A percentile compares a stretch with the other conserved stretches of the same genome.
Conservation (phyloP, 2,888 invertebrate genomes). For the Panzeria rudis region DNA sequence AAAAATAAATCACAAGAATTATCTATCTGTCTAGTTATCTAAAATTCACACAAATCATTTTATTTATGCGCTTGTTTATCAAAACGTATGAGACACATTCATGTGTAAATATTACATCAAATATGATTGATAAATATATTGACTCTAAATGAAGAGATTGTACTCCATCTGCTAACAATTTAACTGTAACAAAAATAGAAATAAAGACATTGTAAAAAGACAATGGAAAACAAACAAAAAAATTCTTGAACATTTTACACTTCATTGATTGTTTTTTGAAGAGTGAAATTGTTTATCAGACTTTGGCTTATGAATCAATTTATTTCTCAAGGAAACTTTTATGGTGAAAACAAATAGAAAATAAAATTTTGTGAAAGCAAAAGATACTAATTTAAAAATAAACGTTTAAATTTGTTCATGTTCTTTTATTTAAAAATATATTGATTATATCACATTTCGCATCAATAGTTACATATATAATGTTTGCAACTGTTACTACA, state of each 20-base stretch:
- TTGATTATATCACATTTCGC: too few species aligned
- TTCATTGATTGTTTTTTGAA: slow-evolving; percentile 66
- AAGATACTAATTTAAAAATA: background rate
- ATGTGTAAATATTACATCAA: background rate
- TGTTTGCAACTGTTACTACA: too few species aligned
- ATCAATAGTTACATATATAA: too few species aligned
- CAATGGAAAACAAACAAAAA: background rate
- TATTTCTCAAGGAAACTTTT: background rate
- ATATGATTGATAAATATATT: slow-evolving; percentile 16
- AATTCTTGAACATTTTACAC: slow-evolving; percentile 51
- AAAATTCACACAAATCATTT: background rate
- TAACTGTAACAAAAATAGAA: background rate
- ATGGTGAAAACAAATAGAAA: background rate
- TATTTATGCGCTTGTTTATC: background rate
- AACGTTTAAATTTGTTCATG: background rate
- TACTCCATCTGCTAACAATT: slow-evolving; percentile 1
- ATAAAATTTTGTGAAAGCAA: background rate
- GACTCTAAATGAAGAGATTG: background rate
- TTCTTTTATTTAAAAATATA: too few species aligned
- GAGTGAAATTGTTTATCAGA: slow-evolving; percentile 67
- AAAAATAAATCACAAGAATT: too few species aligned
- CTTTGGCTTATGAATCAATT: slow-evolving; percentile 62
- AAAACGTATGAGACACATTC: background rate
- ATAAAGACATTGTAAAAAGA: slow-evolving; percentile 20
- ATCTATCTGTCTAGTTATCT: background rate